phyloP scores from a whole-genome alignment of 2,113 vertebrate species.

The Bucco capensis region DNA sequence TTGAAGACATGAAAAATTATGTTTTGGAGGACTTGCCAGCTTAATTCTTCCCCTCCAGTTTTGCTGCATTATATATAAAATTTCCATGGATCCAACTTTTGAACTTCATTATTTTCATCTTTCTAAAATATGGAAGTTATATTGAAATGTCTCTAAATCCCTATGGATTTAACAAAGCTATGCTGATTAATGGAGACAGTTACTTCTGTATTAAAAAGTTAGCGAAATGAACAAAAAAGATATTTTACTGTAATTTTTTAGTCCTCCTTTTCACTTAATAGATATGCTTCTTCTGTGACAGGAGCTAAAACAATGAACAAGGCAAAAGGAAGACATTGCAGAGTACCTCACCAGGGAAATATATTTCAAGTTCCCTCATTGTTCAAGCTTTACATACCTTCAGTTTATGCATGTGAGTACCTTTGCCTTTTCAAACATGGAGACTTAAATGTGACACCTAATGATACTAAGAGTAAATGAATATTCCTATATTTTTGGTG shows the following conservation, averaged over 20 bases:
- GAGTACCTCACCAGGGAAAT: neutral
- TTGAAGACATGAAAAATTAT: neutral
- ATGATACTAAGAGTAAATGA: neutral
- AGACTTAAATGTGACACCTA: neutral
- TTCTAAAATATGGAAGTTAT: neutral
- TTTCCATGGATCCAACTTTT: neutral
- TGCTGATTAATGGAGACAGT: conserved; percentile 23
- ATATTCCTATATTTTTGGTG: neutral
- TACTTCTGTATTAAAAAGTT: neutral
- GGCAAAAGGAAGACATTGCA: neutral
- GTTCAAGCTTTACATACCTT: neutral
- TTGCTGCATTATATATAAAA: neutral
- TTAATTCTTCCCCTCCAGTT: neutral
- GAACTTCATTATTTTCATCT: neutral
- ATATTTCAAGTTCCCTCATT: neutral
- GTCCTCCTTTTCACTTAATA: neutral
- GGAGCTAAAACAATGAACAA: neutral
- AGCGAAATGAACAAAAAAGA: neutral
- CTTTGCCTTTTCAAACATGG: neutral
- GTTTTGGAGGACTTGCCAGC: neutral
- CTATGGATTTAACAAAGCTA: neutral
- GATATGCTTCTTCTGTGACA: neutral
- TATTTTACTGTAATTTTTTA: neutral
- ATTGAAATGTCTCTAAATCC: neutral
- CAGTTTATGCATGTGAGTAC: neutral